Base-by-base conservation (phyloP, 2,888 invertebrate genomes). In the Pristionchus fissidentatus region DNA sequence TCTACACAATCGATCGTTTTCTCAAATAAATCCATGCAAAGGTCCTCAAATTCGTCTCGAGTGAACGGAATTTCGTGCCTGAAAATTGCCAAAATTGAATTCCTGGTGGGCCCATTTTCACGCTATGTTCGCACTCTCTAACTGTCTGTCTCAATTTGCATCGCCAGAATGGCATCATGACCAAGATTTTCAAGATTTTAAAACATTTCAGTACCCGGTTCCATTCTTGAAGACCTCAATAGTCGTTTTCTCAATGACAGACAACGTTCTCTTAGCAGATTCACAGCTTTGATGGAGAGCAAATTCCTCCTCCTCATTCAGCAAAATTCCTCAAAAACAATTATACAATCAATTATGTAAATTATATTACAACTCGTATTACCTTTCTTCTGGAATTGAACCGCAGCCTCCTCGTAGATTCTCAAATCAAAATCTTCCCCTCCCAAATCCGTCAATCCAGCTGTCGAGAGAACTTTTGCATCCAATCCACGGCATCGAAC, bases 381-480 rank as follows among this genome's bases (percentile, higher is more conserved):
- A 70, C 70, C 70, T 70, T 15, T 29, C 32, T 57, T 29, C 5
- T 46, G 46, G 29, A 77, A 49, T 22, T 49, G 22, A 19, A 49
- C 46, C n/a, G 22, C 32, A 3, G 70, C 80, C 26, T 84, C 32
- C 46, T 70, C 60, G 57, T 52, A 84, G 1, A 81, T 19, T 43
- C 80, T 32, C n/a, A 38, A 29, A 26, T 84, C 83, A 29, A 62
- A 84, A 46, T 84, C 84, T 57, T 79, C 62, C 29, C 84, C 84
- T 49, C 84, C 84, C 5, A 84, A 84, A 35, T 62, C 46, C 15
- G 84, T 84, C 49, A 78, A 35, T 46, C 84, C 84, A 19, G 52
- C 38, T 29, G 77, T 81, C 3, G 78, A 57, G 7, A 55, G 43
- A 1, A 84, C 84, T 26, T 60, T 46, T 41, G 49, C 49, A 19